Conservation (phyloP, 1,140 invertebrate genomes). For the Apis mellifera region DNA sequence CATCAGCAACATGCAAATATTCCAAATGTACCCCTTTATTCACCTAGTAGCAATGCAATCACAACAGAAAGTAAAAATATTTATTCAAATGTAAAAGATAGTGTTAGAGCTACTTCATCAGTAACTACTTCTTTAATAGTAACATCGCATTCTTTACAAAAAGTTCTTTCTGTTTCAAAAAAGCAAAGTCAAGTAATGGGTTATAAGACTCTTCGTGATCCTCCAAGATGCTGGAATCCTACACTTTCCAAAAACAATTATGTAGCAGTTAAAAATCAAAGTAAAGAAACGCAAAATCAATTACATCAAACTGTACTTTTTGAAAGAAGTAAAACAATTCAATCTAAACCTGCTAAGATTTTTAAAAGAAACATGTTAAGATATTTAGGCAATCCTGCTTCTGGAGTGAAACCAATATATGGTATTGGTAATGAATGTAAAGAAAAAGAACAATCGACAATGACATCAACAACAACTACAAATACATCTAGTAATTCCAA, state of each 20-base stretch:
- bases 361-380: conserved; percentile 84
- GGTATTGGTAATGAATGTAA: conserved; percentile 75
- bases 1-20: conserved; percentile 75
- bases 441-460: conserved; percentile 70
- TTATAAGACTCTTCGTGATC: conserved; percentile 83
- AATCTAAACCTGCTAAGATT: conserved; percentile 82
- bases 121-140: conserved; percentile 41
- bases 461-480: conserved; percentile 46
- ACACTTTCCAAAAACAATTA: conserved; percentile 81
- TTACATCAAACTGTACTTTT: conserved; percentile 56
- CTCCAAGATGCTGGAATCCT: conserved; percentile 84
- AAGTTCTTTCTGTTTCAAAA: conserved; percentile 57
- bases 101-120: conserved; percentile 2
- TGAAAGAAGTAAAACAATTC: conserved; percentile 70
- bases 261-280: conserved; percentile 79
- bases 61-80: conserved; percentile 45
- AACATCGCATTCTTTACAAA: conserved; percentile 57
- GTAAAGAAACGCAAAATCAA: conserved; percentile 37
- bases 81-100: conserved; percentile 35
- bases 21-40: conserved; percentile 77
- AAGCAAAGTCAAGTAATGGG: conserved; percentile 76
- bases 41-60: conserved; percentile 62
- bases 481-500: conserved; percentile 63
- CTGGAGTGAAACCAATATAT: conserved; percentile 85
- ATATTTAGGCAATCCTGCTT: conserved; percentile 84